Conservation (phyloP, 92 coral and sea anemone species). For the Epizoanthus scotinus region DNA sequence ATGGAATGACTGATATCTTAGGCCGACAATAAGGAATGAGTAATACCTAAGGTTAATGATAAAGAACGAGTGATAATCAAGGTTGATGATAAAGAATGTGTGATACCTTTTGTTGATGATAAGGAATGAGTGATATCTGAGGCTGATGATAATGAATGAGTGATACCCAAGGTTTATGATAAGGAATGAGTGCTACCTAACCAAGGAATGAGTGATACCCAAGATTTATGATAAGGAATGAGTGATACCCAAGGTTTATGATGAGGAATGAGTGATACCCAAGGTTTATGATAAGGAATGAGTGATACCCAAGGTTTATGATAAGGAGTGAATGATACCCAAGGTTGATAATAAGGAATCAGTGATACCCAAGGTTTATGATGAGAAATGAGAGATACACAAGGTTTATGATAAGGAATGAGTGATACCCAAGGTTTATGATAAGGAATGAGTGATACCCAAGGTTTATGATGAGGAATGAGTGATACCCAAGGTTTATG, state of each 20-base stretch:
- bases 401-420: not conserved
- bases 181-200: not conserved
- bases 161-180: not conserved
- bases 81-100: not conserved
- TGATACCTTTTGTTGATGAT: not conserved
- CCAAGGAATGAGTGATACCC: not conserved
- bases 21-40: not conserved
- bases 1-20: too few relatives aligned
- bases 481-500: not conserved
- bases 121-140: not conserved
- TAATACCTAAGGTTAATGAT: not conserved
- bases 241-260: not conserved
- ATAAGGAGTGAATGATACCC: not conserved
- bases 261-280: not conserved
- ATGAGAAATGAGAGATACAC: not conserved
- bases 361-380: too few relatives aligned
- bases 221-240: not conserved
- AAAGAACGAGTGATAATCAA: not conserved
- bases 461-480: too few relatives aligned
- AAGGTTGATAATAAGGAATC: not conserved
- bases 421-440: too few relatives aligned
- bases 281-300: not conserved
- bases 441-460: too few relatives aligned
- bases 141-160: not conserved
- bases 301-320: not conserved